Conservation (phyloP, 53 echinoderm and acorn worm genomes). For the Astropecten irregularis region DNA sequence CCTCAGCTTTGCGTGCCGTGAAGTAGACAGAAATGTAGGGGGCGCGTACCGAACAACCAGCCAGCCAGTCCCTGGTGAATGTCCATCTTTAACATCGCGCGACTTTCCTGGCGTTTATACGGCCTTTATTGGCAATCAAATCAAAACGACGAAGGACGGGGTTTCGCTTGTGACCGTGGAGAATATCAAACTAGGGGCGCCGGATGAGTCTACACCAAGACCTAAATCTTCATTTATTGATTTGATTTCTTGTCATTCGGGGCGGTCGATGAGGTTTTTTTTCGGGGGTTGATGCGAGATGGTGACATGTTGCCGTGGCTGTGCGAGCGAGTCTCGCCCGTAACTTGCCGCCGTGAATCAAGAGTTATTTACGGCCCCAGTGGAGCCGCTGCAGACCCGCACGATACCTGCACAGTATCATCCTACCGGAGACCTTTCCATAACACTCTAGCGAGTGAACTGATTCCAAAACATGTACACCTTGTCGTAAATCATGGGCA, state of each 20-base stretch:
- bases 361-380: constrained; percentile 16
- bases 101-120: constrained; percentile 22
- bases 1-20: too few relatives aligned
- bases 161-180: neutral
- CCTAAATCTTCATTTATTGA: neutral
- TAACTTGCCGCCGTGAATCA: constrained; percentile 34
- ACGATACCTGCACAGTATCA: neutral
- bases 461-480: constrained; percentile 37
- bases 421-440: constrained; percentile 8
- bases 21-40: too few relatives aligned
- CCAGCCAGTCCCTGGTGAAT: too few relatives aligned
- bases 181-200: neutral
- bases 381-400: neutral
- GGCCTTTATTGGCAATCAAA: constrained; percentile 30
- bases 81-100: constrained; percentile 10
- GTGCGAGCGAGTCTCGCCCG: constrained; percentile 30
- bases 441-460: constrained; percentile 42
- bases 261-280: too few relatives aligned
- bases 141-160: constrained; percentile 50
- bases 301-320: neutral
- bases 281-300: neutral
- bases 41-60: too few relatives aligned
- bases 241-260: too few relatives aligned
- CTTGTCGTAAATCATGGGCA: constrained; percentile 32
- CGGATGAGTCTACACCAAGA: neutral